Conservation (phyloP, 1,140 invertebrate genomes). For the Diachasma alloeum region DNA sequence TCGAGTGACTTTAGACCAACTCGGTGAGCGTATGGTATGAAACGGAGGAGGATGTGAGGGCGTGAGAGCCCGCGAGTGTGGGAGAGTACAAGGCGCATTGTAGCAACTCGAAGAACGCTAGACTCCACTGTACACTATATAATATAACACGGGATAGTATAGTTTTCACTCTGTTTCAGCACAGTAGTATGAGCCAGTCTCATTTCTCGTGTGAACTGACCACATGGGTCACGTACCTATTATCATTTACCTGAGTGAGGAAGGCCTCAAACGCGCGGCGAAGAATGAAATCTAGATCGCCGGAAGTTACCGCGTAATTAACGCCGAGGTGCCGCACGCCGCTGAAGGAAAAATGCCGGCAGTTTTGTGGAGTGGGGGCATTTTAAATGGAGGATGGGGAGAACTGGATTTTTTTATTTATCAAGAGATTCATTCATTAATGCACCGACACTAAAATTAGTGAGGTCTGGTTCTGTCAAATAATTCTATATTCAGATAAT, state of each 20-base stretch:
- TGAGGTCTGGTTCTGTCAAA: too few relatives aligned
- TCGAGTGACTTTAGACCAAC: background rate
- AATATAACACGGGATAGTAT: background rate
- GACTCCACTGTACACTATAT: conserved; percentile 14
- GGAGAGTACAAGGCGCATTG: conserved; percentile 65
- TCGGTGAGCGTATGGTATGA: conserved; percentile 12
- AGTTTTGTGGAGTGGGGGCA: background rate
- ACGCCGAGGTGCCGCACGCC: conserved; percentile 45
- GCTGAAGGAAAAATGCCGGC: background rate
- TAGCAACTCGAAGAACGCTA: conserved; percentile 41
- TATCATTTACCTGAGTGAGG: conserved; percentile 60
- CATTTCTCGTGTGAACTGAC: conserved; percentile 67
- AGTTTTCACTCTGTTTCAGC: background rate
- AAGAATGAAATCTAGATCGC: conserved; percentile 68
- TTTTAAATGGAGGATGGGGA: background rate
- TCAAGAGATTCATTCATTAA: too few relatives aligned
- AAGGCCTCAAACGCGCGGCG: conserved; percentile 2
- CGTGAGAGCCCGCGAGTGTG: conserved; percentile 65
- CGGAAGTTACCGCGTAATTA: conserved; percentile 65
- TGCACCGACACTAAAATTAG: too few relatives aligned
- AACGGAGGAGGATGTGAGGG: conserved; percentile 62
- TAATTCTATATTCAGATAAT: too few relatives aligned
- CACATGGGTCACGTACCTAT: conserved; percentile 67
- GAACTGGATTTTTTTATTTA: too few relatives aligned
- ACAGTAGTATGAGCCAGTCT: conserved; percentile 42